Evolutionary conservation across 64 coral and sea anemone genomes (phyloP), one percentile per base, ranked within the genome.

Genomic region (Astreopora myriophthalma): DNA sequence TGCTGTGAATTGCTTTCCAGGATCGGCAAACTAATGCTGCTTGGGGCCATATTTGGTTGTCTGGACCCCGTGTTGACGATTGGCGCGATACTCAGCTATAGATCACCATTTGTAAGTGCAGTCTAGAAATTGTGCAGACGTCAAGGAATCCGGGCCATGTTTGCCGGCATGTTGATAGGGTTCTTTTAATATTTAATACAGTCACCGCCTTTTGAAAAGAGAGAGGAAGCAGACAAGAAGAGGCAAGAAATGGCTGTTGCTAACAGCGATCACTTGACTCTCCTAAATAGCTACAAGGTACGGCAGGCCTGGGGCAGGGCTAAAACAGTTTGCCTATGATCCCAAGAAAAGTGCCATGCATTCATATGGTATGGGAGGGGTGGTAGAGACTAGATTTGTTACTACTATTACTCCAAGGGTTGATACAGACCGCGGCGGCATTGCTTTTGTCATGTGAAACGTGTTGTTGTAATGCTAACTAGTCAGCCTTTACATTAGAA

Each of bases 211-310:
- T 96, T 96, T 71, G 95, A 96, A 26, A 96, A 96, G 74, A 73
- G 95, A 36, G 91, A 96, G 10, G 91, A 96, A 87, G 95, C 95
- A 34, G 95, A 96, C 42, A 96, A 94, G 70, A 96, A 96, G 26
- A 89, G 80, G 29, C 89, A 89, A 86, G 91, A 96, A 48, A 89
- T 96, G 75, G 87, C 91, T 28, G 74, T 91, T 29, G 95, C 86
- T 13, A 93, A 85, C 51, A 96, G 95, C 40, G 95, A 96, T 42
- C 95, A 96, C 49, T 42, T 96, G 20, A 96, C 95, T 17, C 81
- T 96, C 23, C 79, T 96, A 20, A 85, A 76, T 23, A 92, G 87
- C 30, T 96, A 96, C 73, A 90, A 94, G 80, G 90, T 94, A 88
- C 14, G 20, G 17, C 26, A 17, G 84, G 8, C 14, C 8, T n/a